These are phyloP conservation scores for Lycaena phlaeas DNA, from an alignment of 2,888 invertebrate species.

Conservation along the genomic window DNA sequence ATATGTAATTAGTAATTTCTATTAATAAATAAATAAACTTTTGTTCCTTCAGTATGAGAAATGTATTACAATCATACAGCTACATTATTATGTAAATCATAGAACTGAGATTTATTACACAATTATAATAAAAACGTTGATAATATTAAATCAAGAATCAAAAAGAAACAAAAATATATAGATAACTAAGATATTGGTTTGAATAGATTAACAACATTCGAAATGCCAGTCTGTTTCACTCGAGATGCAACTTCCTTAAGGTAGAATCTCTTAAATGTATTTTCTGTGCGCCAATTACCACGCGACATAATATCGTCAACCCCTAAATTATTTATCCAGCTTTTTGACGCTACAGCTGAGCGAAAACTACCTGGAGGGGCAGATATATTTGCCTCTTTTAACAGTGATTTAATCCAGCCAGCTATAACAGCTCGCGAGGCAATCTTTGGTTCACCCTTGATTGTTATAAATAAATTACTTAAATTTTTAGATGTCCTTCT, in stretches of 20 bases:
- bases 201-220: not conserved
- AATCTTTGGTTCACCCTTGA: not conserved
- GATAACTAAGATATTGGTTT: not conserved
- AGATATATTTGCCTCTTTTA: not conserved
- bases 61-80: not conserved
- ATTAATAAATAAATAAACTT: too few relatives aligned
- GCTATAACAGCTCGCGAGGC: not conserved
- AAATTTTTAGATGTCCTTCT: not conserved
- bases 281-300: conserved; percentile 7
- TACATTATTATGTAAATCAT: not conserved
- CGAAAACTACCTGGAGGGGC: conserved; percentile 4
- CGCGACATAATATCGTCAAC: conserved; percentile 7
- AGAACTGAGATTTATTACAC: not conserved
- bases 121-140: not conserved
- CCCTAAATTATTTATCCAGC: conserved; percentile 3
- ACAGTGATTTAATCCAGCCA: not conserved
- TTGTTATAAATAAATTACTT: not conserved
- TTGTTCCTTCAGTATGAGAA: too few relatives aligned
- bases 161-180: not conserved
- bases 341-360: conserved; percentile 11
- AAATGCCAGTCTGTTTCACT: not conserved
- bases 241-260: not conserved
- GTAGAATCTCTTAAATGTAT: conserved; percentile 2
- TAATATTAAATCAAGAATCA: not conserved
- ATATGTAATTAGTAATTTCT: too few relatives aligned